A percentile compares a stretch with the other conserved stretches of the same genome.
These are phyloP conservation scores for Crenichthys baileyi DNA, from an alignment of 2,797 vertebrate species.

Conservation along the genomic window DNA sequence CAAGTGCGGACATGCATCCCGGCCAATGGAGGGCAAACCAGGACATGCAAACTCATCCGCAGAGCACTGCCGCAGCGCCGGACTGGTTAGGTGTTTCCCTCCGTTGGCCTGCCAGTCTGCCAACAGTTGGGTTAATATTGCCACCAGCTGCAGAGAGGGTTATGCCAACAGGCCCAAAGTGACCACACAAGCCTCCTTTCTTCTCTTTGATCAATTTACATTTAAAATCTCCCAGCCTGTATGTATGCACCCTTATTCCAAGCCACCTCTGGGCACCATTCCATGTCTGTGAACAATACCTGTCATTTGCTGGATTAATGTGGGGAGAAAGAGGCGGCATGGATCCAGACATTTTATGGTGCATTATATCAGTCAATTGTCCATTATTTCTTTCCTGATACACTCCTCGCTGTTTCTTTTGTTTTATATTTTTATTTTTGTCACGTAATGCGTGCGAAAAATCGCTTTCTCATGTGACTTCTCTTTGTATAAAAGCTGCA, in stretches of 20 bases:
- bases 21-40: conserved; percentile 66
- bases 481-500: neutral
- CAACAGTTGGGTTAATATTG: conserved; percentile 71
- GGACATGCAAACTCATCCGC: conserved; percentile 49
- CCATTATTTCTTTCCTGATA: neutral
- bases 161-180: conserved; percentile 51
- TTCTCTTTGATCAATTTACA: neutral
- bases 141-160: conserved; percentile 70
- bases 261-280: neutral
- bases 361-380: neutral
- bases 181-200: conserved; percentile 57
- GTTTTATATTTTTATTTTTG: neutral
- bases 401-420: neutral
- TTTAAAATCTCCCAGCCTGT: conserved; percentile 4
- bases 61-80: conserved; percentile 25
- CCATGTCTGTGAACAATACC: neutral
- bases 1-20: conserved; percentile 36
- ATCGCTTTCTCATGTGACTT: neutral
- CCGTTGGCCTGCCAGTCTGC: conserved; percentile 47
- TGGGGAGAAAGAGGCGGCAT: neutral
- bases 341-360: neutral
- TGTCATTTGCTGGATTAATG: conserved; percentile 2
- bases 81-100: conserved; percentile 48
- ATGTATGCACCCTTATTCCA: neutral
- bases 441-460: neutral